Percentiles rank a stretch among this genome's conserved stretches.
Conservation (phyloP, 2,113 vertebrate genomes). For the Serilophus lunatus region DNA sequence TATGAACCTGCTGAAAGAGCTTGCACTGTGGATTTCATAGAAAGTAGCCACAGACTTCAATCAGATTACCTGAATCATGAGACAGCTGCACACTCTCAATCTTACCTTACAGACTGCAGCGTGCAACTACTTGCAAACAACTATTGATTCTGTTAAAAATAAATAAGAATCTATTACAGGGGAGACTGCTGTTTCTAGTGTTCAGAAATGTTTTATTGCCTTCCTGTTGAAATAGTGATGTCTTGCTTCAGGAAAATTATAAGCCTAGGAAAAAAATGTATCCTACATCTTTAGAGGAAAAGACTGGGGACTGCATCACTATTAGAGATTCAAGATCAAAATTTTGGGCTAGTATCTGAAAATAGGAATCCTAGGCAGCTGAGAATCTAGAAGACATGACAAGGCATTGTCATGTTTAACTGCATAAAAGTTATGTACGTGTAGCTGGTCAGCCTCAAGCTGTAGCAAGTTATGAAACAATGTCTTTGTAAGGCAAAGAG, state of each 20-base stretch:
- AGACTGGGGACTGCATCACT: background rate
- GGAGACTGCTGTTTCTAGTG: constrained; percentile 49
- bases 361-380: background rate
- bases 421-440: background rate
- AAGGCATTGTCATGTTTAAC: background rate
- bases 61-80: constrained; percentile 29
- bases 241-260: constrained; percentile 58
- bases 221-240: constrained; percentile 63
- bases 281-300: background rate
- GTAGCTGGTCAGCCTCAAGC: background rate
- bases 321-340: background rate
- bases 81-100: constrained; percentile 43
- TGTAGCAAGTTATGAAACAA: background rate
- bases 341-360: background rate
- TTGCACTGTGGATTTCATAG: constrained; percentile 19
- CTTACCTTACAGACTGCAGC: constrained; percentile 59
- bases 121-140: constrained; percentile 71
- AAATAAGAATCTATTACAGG: constrained; percentile 70
- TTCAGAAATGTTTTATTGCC: constrained; percentile 62
- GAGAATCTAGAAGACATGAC: background rate
- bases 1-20: constrained; percentile 5
- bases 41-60: constrained; percentile 41
- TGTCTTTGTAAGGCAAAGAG: background rate
- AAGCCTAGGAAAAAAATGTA: background rate
- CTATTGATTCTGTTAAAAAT: constrained; percentile 79